Evolutionary conservation across 1,140 invertebrate species (phyloP), one percentile per base, ranked within the genome.

Genomic region (Drosophila triauraria): DNA sequence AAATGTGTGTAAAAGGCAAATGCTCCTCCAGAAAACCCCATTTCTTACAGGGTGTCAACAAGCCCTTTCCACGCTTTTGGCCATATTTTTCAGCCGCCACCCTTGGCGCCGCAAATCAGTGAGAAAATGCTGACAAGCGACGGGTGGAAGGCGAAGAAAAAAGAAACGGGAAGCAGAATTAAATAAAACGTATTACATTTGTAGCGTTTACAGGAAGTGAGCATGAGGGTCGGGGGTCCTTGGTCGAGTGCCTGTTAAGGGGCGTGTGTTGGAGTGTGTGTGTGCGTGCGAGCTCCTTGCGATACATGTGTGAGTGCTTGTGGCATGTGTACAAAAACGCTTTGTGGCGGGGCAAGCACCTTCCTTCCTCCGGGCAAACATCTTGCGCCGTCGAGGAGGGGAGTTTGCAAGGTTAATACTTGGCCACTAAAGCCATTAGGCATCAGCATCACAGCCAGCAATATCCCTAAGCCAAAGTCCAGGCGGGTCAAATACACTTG

Each of bases 161-260:
- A 44, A 71, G 46, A 74, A 47, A 57, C 62, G 63, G 59, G 71
- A 61, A 61, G 63, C 47, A 68, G 53, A 38, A 77, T 88, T 88
- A 88, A 90, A 88, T 88, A 88, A 88, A 88, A 90, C 85, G 85
- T 88, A 83, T 88, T 90, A 90, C 78, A 90, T 90, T 90, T 90
- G 82, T 91, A 78, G 78, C 84, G 76, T 80, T 80, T 75, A 72
- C 77, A 82, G 80, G 71, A 88, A 83, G 75, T 68, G 61, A 53
- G 69, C 54, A 70, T 64, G 53, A 56, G 51, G 25, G 61, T 67
- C 30, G 50, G 27, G 15, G 64, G 69, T 72, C 69, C 70, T 72
- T 58, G 68, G 38, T 72, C 46, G 54, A 74, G 74, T 65, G 74
- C 75, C 53, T 77, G 74, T 60, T 75, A 75, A 75, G 70, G 58